phyloP scores from a whole-genome alignment of 2,888 invertebrate species.

The Acanthosepion pharaonis region DNA sequence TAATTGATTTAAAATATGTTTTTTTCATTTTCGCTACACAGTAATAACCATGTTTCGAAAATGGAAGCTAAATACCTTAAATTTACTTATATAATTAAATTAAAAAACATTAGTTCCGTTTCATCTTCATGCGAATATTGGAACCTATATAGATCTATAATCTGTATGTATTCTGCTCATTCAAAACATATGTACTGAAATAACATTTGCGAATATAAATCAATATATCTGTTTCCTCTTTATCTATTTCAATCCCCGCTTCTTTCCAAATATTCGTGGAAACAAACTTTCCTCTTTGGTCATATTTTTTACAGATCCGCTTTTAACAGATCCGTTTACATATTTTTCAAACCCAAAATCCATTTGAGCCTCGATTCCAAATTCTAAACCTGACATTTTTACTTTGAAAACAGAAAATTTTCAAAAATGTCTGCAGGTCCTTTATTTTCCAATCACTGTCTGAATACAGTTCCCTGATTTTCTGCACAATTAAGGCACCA shows the following conservation, averaged over 20 bases:
- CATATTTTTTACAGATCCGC: neutral
- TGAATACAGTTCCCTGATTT: neutral
- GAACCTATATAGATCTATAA: no score
- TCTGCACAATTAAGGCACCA: neutral
- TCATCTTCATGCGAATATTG: no score
- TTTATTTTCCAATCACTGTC: neutral
- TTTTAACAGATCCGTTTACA: neutral
- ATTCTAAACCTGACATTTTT: neutral
- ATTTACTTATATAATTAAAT: no score
- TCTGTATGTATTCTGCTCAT: no score
- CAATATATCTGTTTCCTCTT: neutral
- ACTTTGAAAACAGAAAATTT: constrained; percentile 14
- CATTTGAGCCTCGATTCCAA: neutral
- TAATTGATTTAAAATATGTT: no score
- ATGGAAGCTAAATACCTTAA: no score
- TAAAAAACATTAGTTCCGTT: no score
- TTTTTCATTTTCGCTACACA: no score
- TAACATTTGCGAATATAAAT: neutral
- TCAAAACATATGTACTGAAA: neutral
- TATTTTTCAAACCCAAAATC: neutral
- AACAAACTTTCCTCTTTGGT: neutral
- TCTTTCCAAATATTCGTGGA: neutral
- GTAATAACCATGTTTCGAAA: no score
- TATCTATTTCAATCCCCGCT: neutral
- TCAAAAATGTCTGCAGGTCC: neutral